These are phyloP conservation scores for Cosmopolites sordidus DNA, from an alignment of 2,888 invertebrate genomes.

Conservation along the genomic window DNA sequence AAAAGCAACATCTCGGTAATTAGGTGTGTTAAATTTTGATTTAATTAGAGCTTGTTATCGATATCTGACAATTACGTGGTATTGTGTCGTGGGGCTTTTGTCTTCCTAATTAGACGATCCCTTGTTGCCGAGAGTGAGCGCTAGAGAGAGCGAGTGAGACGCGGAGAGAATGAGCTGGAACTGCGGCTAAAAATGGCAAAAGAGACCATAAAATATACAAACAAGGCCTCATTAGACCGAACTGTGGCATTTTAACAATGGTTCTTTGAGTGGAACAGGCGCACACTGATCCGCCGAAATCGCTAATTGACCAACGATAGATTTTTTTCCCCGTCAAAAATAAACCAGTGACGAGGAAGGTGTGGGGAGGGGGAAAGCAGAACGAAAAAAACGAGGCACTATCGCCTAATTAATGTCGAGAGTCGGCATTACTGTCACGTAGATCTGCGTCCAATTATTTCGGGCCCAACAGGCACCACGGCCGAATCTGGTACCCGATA, in stretches of 20 bases:
- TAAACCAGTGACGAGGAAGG: no score
- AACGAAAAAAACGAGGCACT: neutral
- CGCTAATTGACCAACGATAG: conserved; percentile 24
- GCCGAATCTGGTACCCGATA: no score
- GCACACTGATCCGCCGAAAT: conserved; percentile 22
- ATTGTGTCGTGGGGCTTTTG: conserved; percentile 42
- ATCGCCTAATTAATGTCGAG: conserved; percentile 19
- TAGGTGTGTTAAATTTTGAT: conserved; percentile 25
- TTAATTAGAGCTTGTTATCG: conserved; percentile 45
- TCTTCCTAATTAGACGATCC: conserved; percentile 42
- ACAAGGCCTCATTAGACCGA: conserved; percentile 46
- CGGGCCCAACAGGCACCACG: no score
- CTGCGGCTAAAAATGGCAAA: conserved; percentile 42
- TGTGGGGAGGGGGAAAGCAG: no score
- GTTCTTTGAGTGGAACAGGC: conserved; percentile 20
- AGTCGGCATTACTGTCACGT: conserved; percentile 19
- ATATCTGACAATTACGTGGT: conserved; percentile 46
- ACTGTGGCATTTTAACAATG: conserved; percentile 45
- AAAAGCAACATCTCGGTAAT: conserved; percentile 11
- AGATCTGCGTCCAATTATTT: neutral
- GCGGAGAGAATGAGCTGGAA: neutral
- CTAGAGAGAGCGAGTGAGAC: no score
- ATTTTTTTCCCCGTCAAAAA: conserved; percentile 6
- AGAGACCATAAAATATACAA: conserved; percentile 46
- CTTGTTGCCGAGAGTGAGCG: conserved; percentile 18